Evolutionary conservation across 92 coral and sea anemone genomes (phyloP), one percentile per base, ranked within the genome.

Genomic region (Zoanthus sansibaricus): DNA sequence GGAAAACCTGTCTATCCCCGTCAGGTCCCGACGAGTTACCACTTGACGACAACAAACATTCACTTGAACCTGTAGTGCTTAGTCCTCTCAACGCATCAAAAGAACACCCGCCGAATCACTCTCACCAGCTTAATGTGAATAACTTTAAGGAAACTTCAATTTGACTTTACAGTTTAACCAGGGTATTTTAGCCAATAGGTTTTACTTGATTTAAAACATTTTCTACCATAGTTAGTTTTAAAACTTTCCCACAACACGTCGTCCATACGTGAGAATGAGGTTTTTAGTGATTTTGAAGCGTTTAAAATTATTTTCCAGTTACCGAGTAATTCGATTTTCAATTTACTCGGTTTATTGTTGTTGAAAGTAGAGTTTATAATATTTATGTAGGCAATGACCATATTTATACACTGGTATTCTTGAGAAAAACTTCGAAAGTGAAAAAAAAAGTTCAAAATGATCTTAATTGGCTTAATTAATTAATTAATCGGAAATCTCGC

Each of bases 1-100:
- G 93, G 89, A 95, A 93, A 76, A 88, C 96, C 8, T 91, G 96
- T 48, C 98, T 94, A 12, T 92, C 98, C 55, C 92, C 98, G 71
- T 91, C 98, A 42, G 97, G 87, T 70, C 76, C 68, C 80, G 98
- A 95, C 48, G 91, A 90, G 42, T 31, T 46, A 75, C 58, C 94
- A 64, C 55, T 76, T 61, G 98, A 95, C 14, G 93, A 91, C 83
- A 94, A 91, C 31, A 88, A 82, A 86, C 52, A 79, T 9, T 90
- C 82, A 32, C 74, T 77, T 10, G 91, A 87, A 9, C 86, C 78
- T 32, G 86, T 75, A 11, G 73, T 80, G 46, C 79, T 95, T 75
- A 95, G 87, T 72, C 98, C 98, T 71, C 80, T 94, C 71, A 92
- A 88, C 79, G 71, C 92, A 17, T 79, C 90, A 20, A 95, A 88